Evolutionary conservation across 2,888 invertebrate species (phyloP), one percentile per base, ranked within the genome.

Genomic region (Sarcophaga subvicina): DNA sequence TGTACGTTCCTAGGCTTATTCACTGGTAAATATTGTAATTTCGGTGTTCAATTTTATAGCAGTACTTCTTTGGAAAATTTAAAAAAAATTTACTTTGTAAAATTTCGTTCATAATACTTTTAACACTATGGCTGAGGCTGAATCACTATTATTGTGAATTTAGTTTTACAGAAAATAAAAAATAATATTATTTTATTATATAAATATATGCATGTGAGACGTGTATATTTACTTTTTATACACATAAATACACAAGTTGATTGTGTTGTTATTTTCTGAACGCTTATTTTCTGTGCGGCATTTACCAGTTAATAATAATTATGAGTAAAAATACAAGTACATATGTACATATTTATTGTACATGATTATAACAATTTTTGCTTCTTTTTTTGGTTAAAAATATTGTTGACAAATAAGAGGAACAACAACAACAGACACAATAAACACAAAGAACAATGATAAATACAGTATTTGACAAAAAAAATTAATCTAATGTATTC

Each of bases 71-170:
- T 17, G 25, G 60, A 72, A 64, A 22, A 49, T 70, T n/a, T n/a
- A 70, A 45, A 47, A 69, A 75, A 60, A 27, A 62, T 63, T 60
- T 77, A 27, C 71, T 79, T 49, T 66, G 11, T 63, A 71, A 66
- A 77, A 76, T 77, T 66, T 73, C 62, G 67, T 80, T 54, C 47
- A 71, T 77, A 62, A 80, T 62, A 47, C 12, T 73, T 72, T 73
- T 80, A 63, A 73, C 81, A 70, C 73, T 75, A 76, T 64, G 80
- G 64, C 86, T 86, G 86, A 86, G 80, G 64, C 83, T 86, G 86
- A 86, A 78, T 86, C 86, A 86, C 73, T 86, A 67, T 76, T 67
- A 78, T 66, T 78, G 63, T 77, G 59, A 64, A 73, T 73, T 17
- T 70, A 70, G 25, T 69, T 80, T 78, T 78, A 80, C 73, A 80